Percentiles rank a stretch among this genome's conserved stretches.
Evolutionary conservation across 2,888 invertebrate species (phyloP).

Genomic region (Drosophila atroscutellata): DNA sequence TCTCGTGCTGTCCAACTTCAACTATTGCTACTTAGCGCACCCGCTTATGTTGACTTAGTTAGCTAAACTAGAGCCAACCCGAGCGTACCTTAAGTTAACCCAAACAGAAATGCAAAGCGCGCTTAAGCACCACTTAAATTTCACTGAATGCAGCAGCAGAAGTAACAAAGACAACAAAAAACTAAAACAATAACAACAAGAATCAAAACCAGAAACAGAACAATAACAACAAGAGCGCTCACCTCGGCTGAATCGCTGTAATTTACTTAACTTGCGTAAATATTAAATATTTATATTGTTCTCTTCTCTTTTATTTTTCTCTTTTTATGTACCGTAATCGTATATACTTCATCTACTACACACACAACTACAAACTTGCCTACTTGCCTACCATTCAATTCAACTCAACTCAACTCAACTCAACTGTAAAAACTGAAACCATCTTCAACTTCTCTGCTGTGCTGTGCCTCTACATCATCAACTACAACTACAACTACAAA

Average conservation of each 20-base stretch:
- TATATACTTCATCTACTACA: slow-evolving; percentile 79
- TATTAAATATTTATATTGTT: slow-evolving; percentile 81
- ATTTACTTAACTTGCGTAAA: slow-evolving; percentile 74
- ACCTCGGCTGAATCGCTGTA: slow-evolving; percentile 53
- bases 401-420: slow-evolving; percentile 48
- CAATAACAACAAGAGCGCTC: slow-evolving; percentile 19
- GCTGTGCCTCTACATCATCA: slow-evolving; percentile 73
- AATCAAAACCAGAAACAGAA: neutral
- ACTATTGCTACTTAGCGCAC: slow-evolving; percentile 31
- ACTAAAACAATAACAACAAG: slow-evolving; percentile 12
- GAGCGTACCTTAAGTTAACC: slow-evolving; percentile 39
- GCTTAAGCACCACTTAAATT: slow-evolving; percentile 50
- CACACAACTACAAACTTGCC: slow-evolving; percentile 74
- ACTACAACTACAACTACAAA: slow-evolving; percentile 54
- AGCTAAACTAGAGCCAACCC: slow-evolving; percentile 33
- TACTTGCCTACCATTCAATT: slow-evolving; percentile 67
- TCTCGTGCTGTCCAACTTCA: slow-evolving; percentile 14
- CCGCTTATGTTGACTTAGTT: slow-evolving; percentile 47
- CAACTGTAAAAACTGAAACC: slow-evolving; percentile 53
- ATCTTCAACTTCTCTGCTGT: slow-evolving; percentile 77
- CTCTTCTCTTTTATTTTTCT: slow-evolving; percentile 76
- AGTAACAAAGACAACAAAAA: slow-evolving; percentile 21
- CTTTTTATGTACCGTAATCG: slow-evolving; percentile 79
- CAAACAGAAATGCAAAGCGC: slow-evolving; percentile 51
- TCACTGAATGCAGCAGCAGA: slow-evolving; percentile 25